Conservation (phyloP, 2,113 vertebrate species). For the Actenoides lindsayi region DNA sequence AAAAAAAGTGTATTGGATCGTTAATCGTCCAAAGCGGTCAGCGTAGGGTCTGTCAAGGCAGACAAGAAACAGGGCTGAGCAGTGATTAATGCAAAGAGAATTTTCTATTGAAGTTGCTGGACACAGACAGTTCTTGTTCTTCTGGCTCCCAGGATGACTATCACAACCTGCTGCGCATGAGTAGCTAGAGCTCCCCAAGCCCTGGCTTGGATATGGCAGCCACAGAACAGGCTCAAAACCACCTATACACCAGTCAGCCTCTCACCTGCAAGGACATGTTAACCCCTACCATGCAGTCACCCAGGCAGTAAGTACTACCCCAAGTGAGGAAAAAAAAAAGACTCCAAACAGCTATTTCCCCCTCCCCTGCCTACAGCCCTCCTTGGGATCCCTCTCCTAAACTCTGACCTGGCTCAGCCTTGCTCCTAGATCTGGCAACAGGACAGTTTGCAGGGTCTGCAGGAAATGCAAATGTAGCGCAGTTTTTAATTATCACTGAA, state of each 20-base stretch:
- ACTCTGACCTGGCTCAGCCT: neutral
- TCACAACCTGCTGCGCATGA: neutral
- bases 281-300: neutral
- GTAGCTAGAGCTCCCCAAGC: neutral
- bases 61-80: neutral
- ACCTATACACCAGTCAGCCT: neutral
- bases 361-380: neutral
- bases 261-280: neutral
- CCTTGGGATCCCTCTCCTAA: neutral
- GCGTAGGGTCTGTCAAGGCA: neutral
- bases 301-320: neutral
- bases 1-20: neutral
- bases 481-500: neutral
- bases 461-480: accelerated
- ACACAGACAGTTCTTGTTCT: neutral
- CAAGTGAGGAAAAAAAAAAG: too few species aligned
- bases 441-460: neutral
- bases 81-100: neutral
- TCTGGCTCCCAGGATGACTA: neutral
- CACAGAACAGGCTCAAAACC: neutral
- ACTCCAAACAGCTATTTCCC: neutral
- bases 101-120: neutral
- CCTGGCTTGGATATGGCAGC: neutral
- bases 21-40: neutral
- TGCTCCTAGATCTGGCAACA: neutral